Base-by-base conservation (phyloP, 2,888 invertebrate species). In the Monochamus alternatus region DNA sequence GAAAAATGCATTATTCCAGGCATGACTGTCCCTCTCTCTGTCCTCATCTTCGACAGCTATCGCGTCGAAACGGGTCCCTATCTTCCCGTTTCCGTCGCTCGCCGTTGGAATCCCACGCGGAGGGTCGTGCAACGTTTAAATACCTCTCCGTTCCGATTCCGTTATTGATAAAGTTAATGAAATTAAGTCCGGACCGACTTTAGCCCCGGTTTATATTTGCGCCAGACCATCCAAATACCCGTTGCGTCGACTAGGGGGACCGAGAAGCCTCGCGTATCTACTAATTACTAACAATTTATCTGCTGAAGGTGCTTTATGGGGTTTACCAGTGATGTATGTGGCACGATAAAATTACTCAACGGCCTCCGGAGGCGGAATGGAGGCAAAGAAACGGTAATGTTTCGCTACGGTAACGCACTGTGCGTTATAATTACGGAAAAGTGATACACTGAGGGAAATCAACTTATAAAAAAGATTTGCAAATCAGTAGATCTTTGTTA, bases 111-210 rank as follows among this genome's bases (percentile, higher is more conserved):
- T 79, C 77, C 65, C 58, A 60, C 64, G 62, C 62, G 69, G 75
- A 75, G 81, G 79, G 78, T 77, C 76, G 78, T 77, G 70, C 74
- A 80, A 74, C 78, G 80, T 81, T 83, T 81, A 81, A 82, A 82
- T 83, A 80, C 81, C 82, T 81, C 82, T 81, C 80, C 73, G 67
- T 75, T 76, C 80, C 82, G 82, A 84, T 83, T 83, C 82, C 74
- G 78, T 82, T 81, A 83, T 83, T 85, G 84, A 85, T 85, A 84
- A 84, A 84, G 83, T 84, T 85, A 85, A 85, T 85, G 84, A 85
- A 85, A 85, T 85, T 85, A 85, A 84, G 82, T 82, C 81, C 79
- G 80, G 75, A 69, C 79, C 79, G 66, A 75, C 74, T 74, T 74
- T 72, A 71, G 73, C 64, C 73, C 73, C 70, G 66, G 67, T 52